phyloP scores from a whole-genome alignment of 2,113 vertebrate species.

The Elephantulus edwardii region DNA sequence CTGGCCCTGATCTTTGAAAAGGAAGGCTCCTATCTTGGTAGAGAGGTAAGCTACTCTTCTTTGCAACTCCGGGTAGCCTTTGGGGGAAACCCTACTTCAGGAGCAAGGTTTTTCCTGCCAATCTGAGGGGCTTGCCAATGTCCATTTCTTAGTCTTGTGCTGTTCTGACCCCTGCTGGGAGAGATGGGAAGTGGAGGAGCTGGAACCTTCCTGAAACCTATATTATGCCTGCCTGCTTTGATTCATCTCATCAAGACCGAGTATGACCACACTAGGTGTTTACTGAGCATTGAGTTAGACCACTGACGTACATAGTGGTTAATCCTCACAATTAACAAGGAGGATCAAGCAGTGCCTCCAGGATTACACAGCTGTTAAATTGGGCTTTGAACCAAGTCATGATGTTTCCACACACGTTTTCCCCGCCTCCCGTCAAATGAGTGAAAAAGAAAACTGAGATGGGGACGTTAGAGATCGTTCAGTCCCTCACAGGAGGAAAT shows the following conservation, averaged over 20 bases:
- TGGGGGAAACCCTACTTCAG: not conserved
- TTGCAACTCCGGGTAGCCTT: rapidly evolving
- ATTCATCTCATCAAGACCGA: not conserved
- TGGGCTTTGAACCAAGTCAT: not conserved
- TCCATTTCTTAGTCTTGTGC: not conserved
- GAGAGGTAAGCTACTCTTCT: constrained; percentile 89
- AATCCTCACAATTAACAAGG: not conserved
- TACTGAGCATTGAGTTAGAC: not conserved
- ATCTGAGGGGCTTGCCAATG: rapidly evolving
- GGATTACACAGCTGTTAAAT: not conserved
- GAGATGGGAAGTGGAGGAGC: not conserved
- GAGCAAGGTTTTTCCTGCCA: not conserved
- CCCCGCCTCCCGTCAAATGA: not conserved
- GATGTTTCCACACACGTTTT: not conserved
- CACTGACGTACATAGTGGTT: not conserved
- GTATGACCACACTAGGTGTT: not conserved
- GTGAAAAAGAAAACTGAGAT: not conserved
- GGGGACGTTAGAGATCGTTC: not conserved
- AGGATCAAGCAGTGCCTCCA: not conserved
- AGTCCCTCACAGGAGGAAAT: not conserved
- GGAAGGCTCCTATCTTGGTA: constrained; percentile 87
- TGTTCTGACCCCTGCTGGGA: constrained; percentile 45
- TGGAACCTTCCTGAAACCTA: not conserved
- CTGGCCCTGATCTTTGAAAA: constrained; percentile 93
- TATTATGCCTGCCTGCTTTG: not conserved